Base-by-base conservation (phyloP, 2,888 invertebrate genomes). In the Polydrusus pterygomalis region DNA sequence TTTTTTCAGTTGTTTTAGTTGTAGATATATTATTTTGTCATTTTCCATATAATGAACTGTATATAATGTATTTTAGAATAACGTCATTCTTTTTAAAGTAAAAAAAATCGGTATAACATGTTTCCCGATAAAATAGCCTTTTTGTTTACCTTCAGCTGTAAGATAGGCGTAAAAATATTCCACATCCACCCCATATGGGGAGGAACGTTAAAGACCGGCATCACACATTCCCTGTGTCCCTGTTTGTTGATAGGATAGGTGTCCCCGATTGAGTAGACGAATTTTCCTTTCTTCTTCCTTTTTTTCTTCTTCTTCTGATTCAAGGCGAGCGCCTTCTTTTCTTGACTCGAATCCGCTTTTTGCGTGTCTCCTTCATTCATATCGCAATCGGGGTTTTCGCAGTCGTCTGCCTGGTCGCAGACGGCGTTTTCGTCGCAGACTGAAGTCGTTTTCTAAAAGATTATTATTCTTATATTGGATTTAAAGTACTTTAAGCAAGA, bases 141-240 rank as follows among this genome's bases (percentile, higher is more conserved):
- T n/a, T 20, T 73, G 25, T 20, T 69, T 79, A 85, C 85, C 81
- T 84, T 85, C 40, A 86, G 74, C 5, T 79, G 78, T 40, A 82
- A 34, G 74, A 84, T 82, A 6, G 85, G 84, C 5, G 81, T 83
- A 40, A 81, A 82, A 40, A 83, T 80, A 77, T 87, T 91, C 93
- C 93, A 93, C 34, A 92, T 83, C 93, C 93, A 93, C 0, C 93
- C 93, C 93, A 93, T 93, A 54, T 89, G 86, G 0, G 89, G 85
- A 0, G 93, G 93, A 0, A 93, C 92, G 8, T 89, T 87, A 34
- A 88, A 87, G 0, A 89, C 88, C 0, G 89, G 88, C 30, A 87
- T 83, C 1, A 90, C 84, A 81, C 93, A 93, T 75, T 87, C 83
- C 71, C 89, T 89, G 80, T 92, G 92, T 0, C 92, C 91, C 56